A percentile compares a stretch with the other conserved stretches of the same genome.
These are phyloP conservation scores for Ganaspis sp. DNA, from an alignment of 1,140 invertebrate genomes.

Conservation along the genomic window DNA sequence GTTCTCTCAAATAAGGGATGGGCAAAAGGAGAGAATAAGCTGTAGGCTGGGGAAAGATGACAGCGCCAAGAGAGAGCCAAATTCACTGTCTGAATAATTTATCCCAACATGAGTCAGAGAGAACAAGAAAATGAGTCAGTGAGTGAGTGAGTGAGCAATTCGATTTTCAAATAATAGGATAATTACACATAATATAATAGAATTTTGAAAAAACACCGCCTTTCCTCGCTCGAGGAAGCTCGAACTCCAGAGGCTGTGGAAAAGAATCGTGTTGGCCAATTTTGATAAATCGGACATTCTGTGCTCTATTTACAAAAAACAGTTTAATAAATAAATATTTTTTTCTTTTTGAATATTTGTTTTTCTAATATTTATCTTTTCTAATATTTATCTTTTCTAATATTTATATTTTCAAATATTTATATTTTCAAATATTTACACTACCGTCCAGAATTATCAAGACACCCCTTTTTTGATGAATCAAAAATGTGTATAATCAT, in stretches of 20 bases:
- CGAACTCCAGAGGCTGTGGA: slow-evolving; percentile 5
- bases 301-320: not conserved
- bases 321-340: no score
- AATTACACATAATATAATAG: not conserved
- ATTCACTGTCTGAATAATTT: not conserved
- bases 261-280: slow-evolving; percentile 2
- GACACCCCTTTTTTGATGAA: no score
- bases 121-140: no score
- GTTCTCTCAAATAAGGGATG: not conserved
- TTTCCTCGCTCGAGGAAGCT: slow-evolving; percentile 10
- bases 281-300: not conserved
- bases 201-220: slow-evolving; percentile 3
- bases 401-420: no score
- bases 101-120: not conserved
- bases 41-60: not conserved
- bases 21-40: not conserved
- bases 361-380: no score
- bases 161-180: slow-evolving; percentile 1
- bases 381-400: no score
- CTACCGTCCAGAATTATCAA: no score
- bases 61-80: not conserved
- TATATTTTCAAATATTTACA: no score
- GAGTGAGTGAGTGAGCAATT: not conserved
- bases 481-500: no score
- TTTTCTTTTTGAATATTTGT: no score